phyloP scores from a whole-genome alignment of 2,113 vertebrate genomes.

The Hypomesus transpacificus region DNA sequence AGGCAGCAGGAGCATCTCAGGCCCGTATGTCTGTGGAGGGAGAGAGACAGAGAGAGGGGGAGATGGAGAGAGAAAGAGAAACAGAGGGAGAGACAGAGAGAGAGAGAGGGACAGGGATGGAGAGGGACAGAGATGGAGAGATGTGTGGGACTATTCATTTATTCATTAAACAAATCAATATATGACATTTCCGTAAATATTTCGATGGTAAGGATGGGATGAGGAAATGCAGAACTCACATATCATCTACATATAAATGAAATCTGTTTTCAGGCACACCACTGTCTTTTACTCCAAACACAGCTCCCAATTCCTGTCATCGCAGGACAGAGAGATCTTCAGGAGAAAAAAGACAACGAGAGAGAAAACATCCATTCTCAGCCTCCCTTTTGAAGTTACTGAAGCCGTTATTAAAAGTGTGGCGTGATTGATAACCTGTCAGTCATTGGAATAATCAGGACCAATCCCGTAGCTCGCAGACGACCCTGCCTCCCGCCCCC shows the following conservation, averaged over 20 bases:
- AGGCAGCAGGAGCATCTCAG: conserved; percentile 55
- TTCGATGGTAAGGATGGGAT: background rate
- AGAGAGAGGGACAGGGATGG: background rate
- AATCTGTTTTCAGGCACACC: conserved; percentile 64
- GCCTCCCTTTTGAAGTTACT: conserved; percentile 60
- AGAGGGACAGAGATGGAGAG: background rate
- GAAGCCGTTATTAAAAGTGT: conserved; percentile 71
- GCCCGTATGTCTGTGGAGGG: conserved; percentile 56
- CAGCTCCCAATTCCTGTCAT: conserved; percentile 56
- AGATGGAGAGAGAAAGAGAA: background rate
- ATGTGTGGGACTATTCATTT: background rate
- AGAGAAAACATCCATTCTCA: conserved; percentile 57
- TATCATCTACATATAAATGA: conserved; percentile 73
- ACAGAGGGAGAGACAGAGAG: background rate
- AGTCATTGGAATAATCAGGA: conserved; percentile 73
- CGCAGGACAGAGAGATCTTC: conserved; percentile 53
- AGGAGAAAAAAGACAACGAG: conserved; percentile 60
- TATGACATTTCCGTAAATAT: background rate
- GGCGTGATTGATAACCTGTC: conserved; percentile 77
- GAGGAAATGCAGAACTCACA: background rate
- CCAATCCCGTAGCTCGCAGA: conserved; percentile 64
- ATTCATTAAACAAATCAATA: background rate
- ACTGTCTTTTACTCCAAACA: conserved; percentile 63
- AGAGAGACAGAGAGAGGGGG: background rate
- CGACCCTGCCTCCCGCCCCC: conserved; percentile 66